These are phyloP conservation scores for Vireo altiloquus DNA, from an alignment of 2,113 vertebrate genomes.

Conservation along the genomic window DNA sequence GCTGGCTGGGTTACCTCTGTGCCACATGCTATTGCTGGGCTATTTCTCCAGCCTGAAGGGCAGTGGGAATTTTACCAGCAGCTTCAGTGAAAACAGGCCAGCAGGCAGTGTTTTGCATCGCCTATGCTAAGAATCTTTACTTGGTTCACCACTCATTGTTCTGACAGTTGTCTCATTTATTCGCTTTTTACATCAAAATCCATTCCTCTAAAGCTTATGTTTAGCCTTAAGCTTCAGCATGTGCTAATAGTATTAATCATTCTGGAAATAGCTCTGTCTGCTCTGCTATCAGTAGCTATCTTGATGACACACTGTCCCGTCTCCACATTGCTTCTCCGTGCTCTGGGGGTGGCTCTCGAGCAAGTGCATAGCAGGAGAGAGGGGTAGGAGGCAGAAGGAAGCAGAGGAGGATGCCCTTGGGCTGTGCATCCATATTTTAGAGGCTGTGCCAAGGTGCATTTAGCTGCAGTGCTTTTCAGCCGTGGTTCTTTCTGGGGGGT, in stretches of 20 bases:
- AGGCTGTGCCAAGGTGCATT: background rate
- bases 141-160: slow-evolving; percentile 46
- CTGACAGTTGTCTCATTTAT: slow-evolving; percentile 62
- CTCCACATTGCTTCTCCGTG: background rate
- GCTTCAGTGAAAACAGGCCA: background rate
- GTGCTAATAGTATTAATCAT: slow-evolving; percentile 57
- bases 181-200: slow-evolving; percentile 59
- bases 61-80: background rate
- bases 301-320: background rate
- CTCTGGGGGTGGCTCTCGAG: background rate
- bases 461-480: background rate
- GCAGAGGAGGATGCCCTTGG: background rate
- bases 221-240: slow-evolving; percentile 51
- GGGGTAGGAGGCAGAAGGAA: background rate
- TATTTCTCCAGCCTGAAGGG: slow-evolving; percentile 1
- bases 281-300: background rate
- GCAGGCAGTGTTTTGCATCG: slow-evolving; percentile 6
- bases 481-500: background rate
- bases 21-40: background rate
- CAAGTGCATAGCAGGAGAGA: background rate
- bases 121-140: background rate
- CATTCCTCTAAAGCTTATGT: slow-evolving; percentile 27
- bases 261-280: slow-evolving; percentile 54
- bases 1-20: background rate
- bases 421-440: background rate